Conservation (phyloP, 2,113 vertebrate species). For the Chitala chitala region DNA sequence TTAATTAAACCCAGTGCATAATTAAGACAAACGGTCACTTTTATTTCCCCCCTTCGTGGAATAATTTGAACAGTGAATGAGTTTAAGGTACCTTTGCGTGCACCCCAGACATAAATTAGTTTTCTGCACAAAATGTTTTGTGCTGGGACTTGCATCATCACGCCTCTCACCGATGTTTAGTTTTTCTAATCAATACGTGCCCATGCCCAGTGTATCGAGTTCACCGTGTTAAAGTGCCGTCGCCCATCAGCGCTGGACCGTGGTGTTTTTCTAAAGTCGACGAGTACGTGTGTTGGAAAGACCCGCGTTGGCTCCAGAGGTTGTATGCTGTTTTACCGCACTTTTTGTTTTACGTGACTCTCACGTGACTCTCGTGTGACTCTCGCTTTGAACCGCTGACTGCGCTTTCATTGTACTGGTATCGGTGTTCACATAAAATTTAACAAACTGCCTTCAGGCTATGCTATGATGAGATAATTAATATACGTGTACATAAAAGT, state of each 20-base stretch:
- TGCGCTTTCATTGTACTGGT: not conserved
- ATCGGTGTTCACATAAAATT: not conserved
- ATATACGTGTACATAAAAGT: not conserved
- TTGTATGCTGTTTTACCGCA: not conserved
- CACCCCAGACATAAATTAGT: not conserved
- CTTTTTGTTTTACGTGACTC: not conserved
- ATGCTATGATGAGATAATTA: not conserved
- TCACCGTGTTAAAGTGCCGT: not conserved
- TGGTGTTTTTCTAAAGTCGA: not conserved
- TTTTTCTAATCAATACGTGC: not conserved
- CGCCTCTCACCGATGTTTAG: not conserved
- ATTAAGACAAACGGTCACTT: slow-evolving; percentile 22
- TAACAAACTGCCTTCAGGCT: not conserved
- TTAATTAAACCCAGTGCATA: slow-evolving; percentile 19
- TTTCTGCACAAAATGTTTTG: not conserved
- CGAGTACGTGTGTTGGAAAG: not conserved
- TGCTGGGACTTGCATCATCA: not conserved
- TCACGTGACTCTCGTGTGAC: not conserved
- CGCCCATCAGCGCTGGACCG: not conserved
- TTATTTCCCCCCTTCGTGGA: slow-evolving; percentile 15
- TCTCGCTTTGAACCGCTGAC: not conserved
- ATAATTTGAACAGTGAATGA: slow-evolving; percentile 6
- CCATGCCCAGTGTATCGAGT: not conserved
- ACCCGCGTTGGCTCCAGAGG: not conserved
- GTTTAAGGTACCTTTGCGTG: not conserved